Evolutionary conservation across 2,888 invertebrate species (phyloP), one percentile per base, ranked within the genome.

Genomic region (Tipula lateralis): DNA sequence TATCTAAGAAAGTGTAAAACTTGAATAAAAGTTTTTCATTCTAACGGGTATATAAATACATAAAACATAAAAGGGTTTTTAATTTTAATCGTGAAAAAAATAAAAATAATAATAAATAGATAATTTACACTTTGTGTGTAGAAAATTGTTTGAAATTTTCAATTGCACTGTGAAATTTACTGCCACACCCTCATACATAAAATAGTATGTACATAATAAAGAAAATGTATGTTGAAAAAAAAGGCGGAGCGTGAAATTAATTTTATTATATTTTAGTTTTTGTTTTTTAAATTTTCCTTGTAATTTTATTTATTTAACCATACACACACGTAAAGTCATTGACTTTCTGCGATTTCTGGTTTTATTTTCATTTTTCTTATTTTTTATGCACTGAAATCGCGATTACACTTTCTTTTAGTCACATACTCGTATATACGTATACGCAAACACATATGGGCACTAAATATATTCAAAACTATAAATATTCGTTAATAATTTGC

Each of bases 231-330:
- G 66, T 66, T 66, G 19, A 66, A 66, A 66, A 66, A n/a, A 66
- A 66, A 66, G 66, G 66, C 66, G 66, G 66, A 66, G 66, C 66
- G 66, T 66, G 66, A 66, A 66, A 66, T 66, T 66, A 66, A 66
- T 66, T 66, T 66, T 36, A 36, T 36, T 36, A 12, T 36, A 4
- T 16, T 16, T 44, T 44, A 32, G 9, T 24, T 66, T 66, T 24
- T 12, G n/a, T 66, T 12, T 24, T 9, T 66, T 66, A 24, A 66
- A 66, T 66, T 66, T 66, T 66, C 66, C 66, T 66, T 24, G 24
- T 66, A 66, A 66, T 9, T 66, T 44, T 24, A 66, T 66, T 66
- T 66, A 66, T 66, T 66, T 66, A 44, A 44, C n/a, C 44, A 44
- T 32, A 39, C n/a, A 13, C n/a, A 39, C 13, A 5, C 39, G n/a